These are phyloP conservation scores for Limnephilus marmoratus DNA, from an alignment of 2,888 invertebrate genomes.

Conservation along the genomic window DNA sequence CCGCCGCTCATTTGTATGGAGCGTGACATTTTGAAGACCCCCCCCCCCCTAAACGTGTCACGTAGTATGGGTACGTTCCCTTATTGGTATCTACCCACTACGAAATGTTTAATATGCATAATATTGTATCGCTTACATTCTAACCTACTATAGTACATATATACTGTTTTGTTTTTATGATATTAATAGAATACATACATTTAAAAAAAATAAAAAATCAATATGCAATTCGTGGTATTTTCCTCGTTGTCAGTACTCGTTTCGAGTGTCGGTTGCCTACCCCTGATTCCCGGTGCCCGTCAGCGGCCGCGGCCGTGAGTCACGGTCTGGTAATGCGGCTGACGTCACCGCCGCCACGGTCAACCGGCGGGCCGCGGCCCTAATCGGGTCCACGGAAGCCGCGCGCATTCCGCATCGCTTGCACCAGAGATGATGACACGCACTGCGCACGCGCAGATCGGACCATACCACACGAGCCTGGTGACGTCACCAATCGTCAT, in stretches of 20 bases:
- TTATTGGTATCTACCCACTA: too few relatives aligned
- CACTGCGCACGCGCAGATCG: neutral
- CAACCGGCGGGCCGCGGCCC: conserved; percentile 44
- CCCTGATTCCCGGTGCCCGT: conserved; percentile 28
- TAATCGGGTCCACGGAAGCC: conserved; percentile 36
- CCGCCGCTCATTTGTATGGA: too few relatives aligned
- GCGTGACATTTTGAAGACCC: too few relatives aligned
- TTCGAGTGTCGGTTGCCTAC: neutral
- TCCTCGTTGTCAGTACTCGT: neutral
- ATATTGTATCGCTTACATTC: too few relatives aligned
- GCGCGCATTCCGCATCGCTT: conserved; percentile 14
- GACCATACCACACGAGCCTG: neutral
- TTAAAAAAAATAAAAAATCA: neutral
- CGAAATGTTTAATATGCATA: too few relatives aligned
- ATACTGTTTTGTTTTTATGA: neutral
- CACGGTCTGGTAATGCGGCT: conserved; percentile 53
- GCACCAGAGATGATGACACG: conserved; percentile 2
- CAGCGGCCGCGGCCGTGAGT: conserved; percentile 45
- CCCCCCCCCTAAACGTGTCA: too few relatives aligned
- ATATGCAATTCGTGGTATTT: too few relatives aligned
- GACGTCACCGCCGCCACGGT: conserved; percentile 27
- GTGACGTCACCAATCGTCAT: neutral
- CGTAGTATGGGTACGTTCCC: too few relatives aligned
- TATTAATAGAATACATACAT: neutral
- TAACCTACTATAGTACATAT: too few relatives aligned